These are phyloP conservation scores for Rhynchophorus ferrugineus DNA, from an alignment of 1,140 invertebrate species.

Conservation along the genomic window DNA sequence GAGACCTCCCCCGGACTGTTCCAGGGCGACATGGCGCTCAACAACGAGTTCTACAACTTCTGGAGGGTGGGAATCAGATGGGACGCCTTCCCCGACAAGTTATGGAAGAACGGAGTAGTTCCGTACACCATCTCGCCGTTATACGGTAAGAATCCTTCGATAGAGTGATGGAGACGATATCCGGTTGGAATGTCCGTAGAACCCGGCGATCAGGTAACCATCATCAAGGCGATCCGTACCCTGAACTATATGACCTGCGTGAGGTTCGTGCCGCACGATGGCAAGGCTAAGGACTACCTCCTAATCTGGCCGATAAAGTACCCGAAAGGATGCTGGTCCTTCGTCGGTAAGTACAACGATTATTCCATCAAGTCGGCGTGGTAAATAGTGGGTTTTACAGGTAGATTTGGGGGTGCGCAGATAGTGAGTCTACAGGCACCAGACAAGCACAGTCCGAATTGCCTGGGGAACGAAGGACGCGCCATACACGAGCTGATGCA, in stretches of 20 bases:
- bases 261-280: slow-evolving; percentile 56
- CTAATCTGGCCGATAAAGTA: slow-evolving; percentile 58
- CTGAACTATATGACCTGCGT: slow-evolving; percentile 57
- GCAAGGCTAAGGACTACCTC: slow-evolving; percentile 51
- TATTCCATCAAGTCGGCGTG: not conserved
- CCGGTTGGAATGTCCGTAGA: too few relatives aligned
- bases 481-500: slow-evolving; percentile 62
- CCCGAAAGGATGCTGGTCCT: slow-evolving; percentile 63
- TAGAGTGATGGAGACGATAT: too few relatives aligned
- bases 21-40: slow-evolving; percentile 61
- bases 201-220: slow-evolving; percentile 49
- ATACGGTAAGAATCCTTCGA: slow-evolving; percentile 54
- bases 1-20: slow-evolving; percentile 59
- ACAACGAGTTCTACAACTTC: slow-evolving; percentile 44
- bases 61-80: slow-evolving; percentile 55
- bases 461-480: slow-evolving; percentile 52
- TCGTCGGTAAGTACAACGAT: slow-evolving; percentile 43
- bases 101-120: slow-evolving; percentile 52
- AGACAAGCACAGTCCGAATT: slow-evolving; percentile 48
- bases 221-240: slow-evolving; percentile 50
- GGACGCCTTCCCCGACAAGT: slow-evolving; percentile 58
- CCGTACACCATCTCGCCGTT: slow-evolving; percentile 54
- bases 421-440: slow-evolving; percentile 57
- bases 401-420: slow-evolving; percentile 54
- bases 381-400: slow-evolving; percentile 7